Conservation (phyloP, 1,140 invertebrate genomes). For the Drosophila pseudoananassae region DNA sequence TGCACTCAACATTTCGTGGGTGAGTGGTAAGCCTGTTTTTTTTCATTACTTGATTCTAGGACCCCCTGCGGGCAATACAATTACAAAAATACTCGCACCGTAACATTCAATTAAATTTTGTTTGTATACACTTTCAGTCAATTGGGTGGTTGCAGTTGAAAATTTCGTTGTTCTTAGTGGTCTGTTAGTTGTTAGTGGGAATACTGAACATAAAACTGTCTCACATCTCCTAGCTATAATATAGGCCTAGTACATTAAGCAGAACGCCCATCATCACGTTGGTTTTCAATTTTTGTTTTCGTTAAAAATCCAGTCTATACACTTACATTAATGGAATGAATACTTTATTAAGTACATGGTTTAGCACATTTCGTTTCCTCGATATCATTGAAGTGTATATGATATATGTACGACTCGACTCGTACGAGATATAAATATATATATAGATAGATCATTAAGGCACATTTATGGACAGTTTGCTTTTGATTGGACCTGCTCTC, state of each 20-base stretch:
- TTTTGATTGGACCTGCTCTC: slow-evolving; percentile 79
- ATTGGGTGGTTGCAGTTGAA: slow-evolving; percentile 40
- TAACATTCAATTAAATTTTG: slow-evolving; percentile 25
- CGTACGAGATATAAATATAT: slow-evolving; percentile 32
- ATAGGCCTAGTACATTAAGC: slow-evolving; percentile 73
- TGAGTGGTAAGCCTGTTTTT: slow-evolving; percentile 22
- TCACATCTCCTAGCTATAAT: slow-evolving; percentile 71
- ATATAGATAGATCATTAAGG: slow-evolving; percentile 74
- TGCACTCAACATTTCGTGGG: slow-evolving; percentile 47
- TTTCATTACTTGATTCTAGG: slow-evolving; percentile 6
- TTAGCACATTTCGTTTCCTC: slow-evolving; percentile 61
- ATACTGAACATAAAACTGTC: slow-evolving; percentile 59
- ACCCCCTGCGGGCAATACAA: slow-evolving; percentile 19
- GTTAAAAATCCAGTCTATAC: slow-evolving; percentile 75
- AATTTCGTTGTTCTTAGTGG: slow-evolving; percentile 61
- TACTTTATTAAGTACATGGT: slow-evolving; percentile 70
- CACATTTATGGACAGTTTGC: slow-evolving; percentile 79
- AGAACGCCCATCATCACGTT: slow-evolving; percentile 65
- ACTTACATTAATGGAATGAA: slow-evolving; percentile 66
- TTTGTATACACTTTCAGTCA: slow-evolving; percentile 51
- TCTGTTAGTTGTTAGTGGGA: slow-evolving; percentile 51
- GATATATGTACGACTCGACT: slow-evolving; percentile 35
- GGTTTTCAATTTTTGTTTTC: slow-evolving; percentile 32
- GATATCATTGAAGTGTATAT: slow-evolving; percentile 54
- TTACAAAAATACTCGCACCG: slow-evolving; percentile 33